Evolutionary conservation across 2,113 vertebrate genomes (phyloP), one percentile per base, ranked within the genome.

Genomic region (Zosterops japonicus): DNA sequence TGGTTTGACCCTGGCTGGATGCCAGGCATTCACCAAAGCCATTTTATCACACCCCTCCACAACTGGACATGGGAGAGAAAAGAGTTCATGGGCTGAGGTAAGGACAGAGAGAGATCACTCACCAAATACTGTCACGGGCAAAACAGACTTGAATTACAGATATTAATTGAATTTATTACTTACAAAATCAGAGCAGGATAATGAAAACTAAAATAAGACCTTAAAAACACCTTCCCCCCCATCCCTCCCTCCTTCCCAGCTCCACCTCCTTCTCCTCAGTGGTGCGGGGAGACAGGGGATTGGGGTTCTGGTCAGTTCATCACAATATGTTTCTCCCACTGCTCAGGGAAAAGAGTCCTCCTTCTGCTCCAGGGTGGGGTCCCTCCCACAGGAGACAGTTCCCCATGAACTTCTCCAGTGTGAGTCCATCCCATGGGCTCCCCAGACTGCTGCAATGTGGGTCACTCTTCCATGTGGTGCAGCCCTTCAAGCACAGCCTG

Each of bases 341-440:
- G 36, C 61, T 35, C 21, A 50, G 31, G 35, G 25, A 50, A 13
- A 42, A 6, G 44, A 57, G 20, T 42, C 35, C 16, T 67, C 13
- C 21, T 25, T 11, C 21, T 35, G 35, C 15, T 75, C 20, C 52
- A 57, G 12, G 1, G 0, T 42, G 44, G 21, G 13, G 13, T 67
- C 13, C 35, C 52, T 85, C 25, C 42, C 35, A 67, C 0, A 0
- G 17, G 44, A 49, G 61, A 67, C 4, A 5, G 25, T 9, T 57
- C 52, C 57, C 50, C 35, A 49, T 35, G 6, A 75, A 75, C 15
- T 65, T 75, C 59, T 67, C 42, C 71, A 22, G 10, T 2, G 1
- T 44, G 14, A 59, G 17, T 36, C 61, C 53, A 36, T 68, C 44
- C 63, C 27, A 36, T 0, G 0, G 31, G 44, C 44, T 86, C 25